Conservation (phyloP, 1,140 invertebrate species). For the Penaeus vannamei region DNA sequence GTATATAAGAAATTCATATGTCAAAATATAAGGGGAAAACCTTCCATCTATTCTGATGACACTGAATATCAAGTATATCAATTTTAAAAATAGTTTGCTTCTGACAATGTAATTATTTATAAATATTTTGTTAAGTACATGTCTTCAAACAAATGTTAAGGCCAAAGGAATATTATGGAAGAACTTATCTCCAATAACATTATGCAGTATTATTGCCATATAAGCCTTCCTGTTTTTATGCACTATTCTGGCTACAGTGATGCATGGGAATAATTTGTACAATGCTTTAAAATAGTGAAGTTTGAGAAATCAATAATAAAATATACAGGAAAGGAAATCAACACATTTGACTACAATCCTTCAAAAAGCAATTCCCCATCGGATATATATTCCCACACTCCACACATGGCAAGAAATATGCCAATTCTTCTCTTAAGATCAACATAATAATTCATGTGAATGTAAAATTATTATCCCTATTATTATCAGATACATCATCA, state of each 20-base stretch:
- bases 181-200: slow-evolving; percentile 65
- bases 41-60: slow-evolving; percentile 64
- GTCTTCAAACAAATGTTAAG: slow-evolving; percentile 65
- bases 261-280: slow-evolving; percentile 65
- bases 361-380: slow-evolving; percentile 51
- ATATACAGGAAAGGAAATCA: slow-evolving; percentile 30
- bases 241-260: slow-evolving; percentile 62
- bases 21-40: slow-evolving; percentile 64
- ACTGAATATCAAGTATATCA: slow-evolving; percentile 65
- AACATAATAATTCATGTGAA: no score
- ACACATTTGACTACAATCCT: slow-evolving; percentile 37
- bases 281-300: slow-evolving; percentile 57
- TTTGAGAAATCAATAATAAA: no score
- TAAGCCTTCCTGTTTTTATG: slow-evolving; percentile 64
- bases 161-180: slow-evolving; percentile 67
- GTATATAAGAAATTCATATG: slow-evolving; percentile 64
- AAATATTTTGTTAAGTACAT: slow-evolving; percentile 61
- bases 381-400: slow-evolving; percentile 43
- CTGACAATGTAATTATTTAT: slow-evolving; percentile 65
- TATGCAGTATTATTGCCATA: slow-evolving; percentile 61
- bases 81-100: slow-evolving; percentile 66
- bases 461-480: no score
- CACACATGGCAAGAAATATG: slow-evolving; percentile 35
- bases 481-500: no score
- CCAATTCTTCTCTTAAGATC: neutral